A percentile compares a stretch with the other conserved stretches of the same genome.
phyloP scores from a whole-genome alignment of 2,797 vertebrate genomes.

The Lepus townsendii region DNA sequence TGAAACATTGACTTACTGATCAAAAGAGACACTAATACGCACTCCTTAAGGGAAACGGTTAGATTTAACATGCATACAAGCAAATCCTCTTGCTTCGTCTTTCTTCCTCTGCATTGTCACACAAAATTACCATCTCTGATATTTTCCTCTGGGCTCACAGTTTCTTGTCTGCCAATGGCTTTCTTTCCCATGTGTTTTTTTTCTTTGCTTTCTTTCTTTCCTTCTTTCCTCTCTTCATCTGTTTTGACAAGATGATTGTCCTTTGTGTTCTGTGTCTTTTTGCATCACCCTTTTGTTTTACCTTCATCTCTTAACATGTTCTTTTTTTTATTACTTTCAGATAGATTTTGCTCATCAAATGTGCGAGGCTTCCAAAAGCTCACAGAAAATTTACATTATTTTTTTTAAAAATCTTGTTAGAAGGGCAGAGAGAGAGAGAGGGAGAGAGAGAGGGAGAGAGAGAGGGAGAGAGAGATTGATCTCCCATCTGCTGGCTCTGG shows the following conservation, averaged over 20 bases:
- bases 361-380: too few relatives aligned
- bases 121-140: constrained; percentile 48
- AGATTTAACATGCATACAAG: constrained; percentile 70
- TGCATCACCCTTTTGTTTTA: neutral
- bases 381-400: too few relatives aligned
- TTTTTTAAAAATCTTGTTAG: too few relatives aligned
- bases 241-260: neutral
- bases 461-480: too few relatives aligned
- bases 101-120: constrained; percentile 50
- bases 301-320: constrained; percentile 56
- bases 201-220: neutral
- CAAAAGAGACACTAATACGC: constrained; percentile 79
- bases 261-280: neutral
- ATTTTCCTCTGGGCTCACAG: constrained; percentile 33
- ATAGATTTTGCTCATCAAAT: constrained; percentile 70
- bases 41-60: constrained; percentile 74
- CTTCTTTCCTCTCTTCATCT: neutral
- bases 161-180: constrained; percentile 1
- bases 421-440: too few relatives aligned
- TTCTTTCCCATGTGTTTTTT: neutral
- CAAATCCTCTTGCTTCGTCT: neutral
- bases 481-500: too few relatives aligned
- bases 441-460: too few relatives aligned
- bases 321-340: constrained; percentile 74
- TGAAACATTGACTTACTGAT: constrained; percentile 84